Evolutionary conservation across 1,140 invertebrate genomes (phyloP).

Genomic region (Melitaea cinxia): DNA sequence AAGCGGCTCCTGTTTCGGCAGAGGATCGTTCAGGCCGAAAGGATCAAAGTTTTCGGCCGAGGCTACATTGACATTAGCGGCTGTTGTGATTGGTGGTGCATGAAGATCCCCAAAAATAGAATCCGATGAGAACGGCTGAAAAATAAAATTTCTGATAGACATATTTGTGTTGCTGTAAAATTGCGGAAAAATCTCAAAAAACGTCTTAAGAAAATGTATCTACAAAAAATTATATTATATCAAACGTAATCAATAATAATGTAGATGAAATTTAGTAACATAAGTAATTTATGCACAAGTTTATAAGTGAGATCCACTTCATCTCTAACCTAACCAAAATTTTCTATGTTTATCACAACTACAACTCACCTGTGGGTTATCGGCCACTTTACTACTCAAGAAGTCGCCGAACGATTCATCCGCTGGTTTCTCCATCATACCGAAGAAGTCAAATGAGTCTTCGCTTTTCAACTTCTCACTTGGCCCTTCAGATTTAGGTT

Average conservation of each 20-base stretch:
- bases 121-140: conserved; percentile 56
- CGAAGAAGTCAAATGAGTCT: conserved; percentile 79
- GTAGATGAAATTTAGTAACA: too few relatives aligned
- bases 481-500: conserved; percentile 33
- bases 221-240: too few relatives aligned
- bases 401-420: conserved; percentile 78
- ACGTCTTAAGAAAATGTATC: too few relatives aligned
- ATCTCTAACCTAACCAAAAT: too few relatives aligned
- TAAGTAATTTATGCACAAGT: too few relatives aligned
- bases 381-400: conserved; percentile 54
- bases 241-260: too few relatives aligned
- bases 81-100: conserved; percentile 42
- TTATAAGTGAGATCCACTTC: too few relatives aligned
- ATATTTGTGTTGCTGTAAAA: not conserved
- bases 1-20: conserved; percentile 67
- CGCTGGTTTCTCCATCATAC: conserved; percentile 69
- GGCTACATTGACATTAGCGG: conserved; percentile 37
- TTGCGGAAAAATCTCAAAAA: too few relatives aligned
- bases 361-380: conserved; percentile 52
- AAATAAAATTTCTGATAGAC: too few relatives aligned
- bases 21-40: conserved; percentile 69
- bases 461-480: conserved; percentile 58
- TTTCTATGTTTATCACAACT: not conserved
- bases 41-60: conserved; percentile 69
- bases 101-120: conserved; percentile 69